Base-by-base conservation (phyloP, 2,888 invertebrate species). In the Galerucella nymphaeae region DNA sequence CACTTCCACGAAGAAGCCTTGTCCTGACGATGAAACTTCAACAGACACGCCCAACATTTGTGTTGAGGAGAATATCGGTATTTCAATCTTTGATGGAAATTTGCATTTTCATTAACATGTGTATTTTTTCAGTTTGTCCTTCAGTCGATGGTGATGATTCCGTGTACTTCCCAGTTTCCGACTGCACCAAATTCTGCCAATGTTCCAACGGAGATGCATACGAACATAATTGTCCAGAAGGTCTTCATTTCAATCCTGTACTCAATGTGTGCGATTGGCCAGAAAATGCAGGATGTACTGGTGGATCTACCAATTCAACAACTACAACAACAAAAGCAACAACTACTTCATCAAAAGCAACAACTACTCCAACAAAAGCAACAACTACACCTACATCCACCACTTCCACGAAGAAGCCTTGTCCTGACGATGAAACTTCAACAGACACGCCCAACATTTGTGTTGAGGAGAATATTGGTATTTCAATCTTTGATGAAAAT, bases 111-210 rank as follows among this genome's bases (percentile, higher is more conserved):
- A 58, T 14, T 58, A 14, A 23, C 13, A 14, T 8, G 1, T 13
- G 13, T 0, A 5, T n/a, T 23, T 42, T 61, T 23, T 10, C n/a
- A 67, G 63, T 30, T 55, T 77, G 75, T 55, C 75, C 77, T 18
- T 48, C 55, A 13, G 64, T 74, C 5, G 75, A 74, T 64, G 73
- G 74, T n/a, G 23, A 58, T 20, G 57, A 71, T 38, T 72, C 75
- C 2, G 74, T 77, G 14, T 77, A 77, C 62, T 66, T 53, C 45
- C 57, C 75, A n/a, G 62, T 71, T 41, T 20, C 41, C 61, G 61
- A 77, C 45, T 77, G 75, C 18, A 58, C 71, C 2, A 72, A 77
- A 45, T 77, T 76, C 53, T 77, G 74, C 50, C 73, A 77, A 50
- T 77, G 77, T 63, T 74, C 75, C 16, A 77, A 74, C 18, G 77